Conservation (phyloP, 2,797 vertebrate genomes). For the Typhlichthys subterraneus region DNA sequence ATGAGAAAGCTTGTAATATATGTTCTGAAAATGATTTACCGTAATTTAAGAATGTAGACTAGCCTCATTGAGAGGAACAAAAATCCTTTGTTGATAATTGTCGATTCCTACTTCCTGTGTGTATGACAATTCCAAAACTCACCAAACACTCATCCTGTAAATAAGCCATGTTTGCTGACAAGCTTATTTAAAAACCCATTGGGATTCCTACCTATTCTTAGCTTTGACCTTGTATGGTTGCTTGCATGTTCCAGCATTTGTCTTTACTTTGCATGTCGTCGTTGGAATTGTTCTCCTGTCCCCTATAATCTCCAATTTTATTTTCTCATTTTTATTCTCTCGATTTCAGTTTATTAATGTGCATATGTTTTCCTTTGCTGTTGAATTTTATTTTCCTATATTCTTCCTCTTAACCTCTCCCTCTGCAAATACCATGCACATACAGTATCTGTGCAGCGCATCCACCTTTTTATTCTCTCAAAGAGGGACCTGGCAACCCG, state of each 20-base stretch:
- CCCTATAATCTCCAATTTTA: slow-evolving; percentile 51
- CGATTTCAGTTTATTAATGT: slow-evolving; percentile 40
- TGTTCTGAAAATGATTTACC: slow-evolving; percentile 80
- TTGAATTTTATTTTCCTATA: slow-evolving; percentile 6
- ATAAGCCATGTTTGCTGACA: slow-evolving; percentile 81
- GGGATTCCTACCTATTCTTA: slow-evolving; percentile 76
- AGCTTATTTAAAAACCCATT: slow-evolving; percentile 75
- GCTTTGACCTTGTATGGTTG: slow-evolving; percentile 81
- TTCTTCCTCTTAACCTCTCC: slow-evolving; percentile 50
- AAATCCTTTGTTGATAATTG: slow-evolving; percentile 82
- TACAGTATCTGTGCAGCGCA: slow-evolving; percentile 47
- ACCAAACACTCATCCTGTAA: slow-evolving; percentile 81
- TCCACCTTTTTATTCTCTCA: slow-evolving; percentile 70
- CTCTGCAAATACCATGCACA: slow-evolving; percentile 46
- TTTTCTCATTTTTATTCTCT: slow-evolving; percentile 66
- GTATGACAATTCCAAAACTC: slow-evolving; percentile 74
- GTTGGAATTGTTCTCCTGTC: slow-evolving; percentile 78
- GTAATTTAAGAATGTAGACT: slow-evolving; percentile 93
- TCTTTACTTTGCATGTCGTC: slow-evolving; percentile 92
- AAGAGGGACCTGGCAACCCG: slow-evolving; percentile 66
- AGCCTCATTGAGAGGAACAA: slow-evolving; percentile 80
- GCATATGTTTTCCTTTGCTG: slow-evolving; percentile 59
- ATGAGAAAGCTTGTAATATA: slow-evolving; percentile 78
- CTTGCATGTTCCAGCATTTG: slow-evolving; percentile 84
- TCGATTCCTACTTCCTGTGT: slow-evolving; percentile 78